phyloP scores from a whole-genome alignment of 2,797 vertebrate species.

The Oophaga sylvatica region DNA sequence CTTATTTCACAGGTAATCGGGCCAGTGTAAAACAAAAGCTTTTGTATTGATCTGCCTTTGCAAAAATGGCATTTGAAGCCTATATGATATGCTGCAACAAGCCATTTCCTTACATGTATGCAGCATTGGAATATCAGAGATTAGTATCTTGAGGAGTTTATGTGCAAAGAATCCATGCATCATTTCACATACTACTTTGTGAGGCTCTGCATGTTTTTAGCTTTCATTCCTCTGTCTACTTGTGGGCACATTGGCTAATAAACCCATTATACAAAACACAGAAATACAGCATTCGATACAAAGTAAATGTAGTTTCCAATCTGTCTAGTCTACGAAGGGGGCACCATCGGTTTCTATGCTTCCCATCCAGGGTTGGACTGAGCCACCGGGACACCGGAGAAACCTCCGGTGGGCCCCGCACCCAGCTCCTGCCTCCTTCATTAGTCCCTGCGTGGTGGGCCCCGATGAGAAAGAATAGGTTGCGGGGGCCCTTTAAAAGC shows the following conservation, averaged over 20 bases:
- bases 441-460: too few relatives aligned
- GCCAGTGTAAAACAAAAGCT: slow-evolving; percentile 67
- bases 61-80: slow-evolving; percentile 51
- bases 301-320: too few relatives aligned
- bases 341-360: too few relatives aligned
- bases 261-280: not conserved
- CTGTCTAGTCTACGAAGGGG: too few relatives aligned
- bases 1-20: slow-evolving; percentile 77
- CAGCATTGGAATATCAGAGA: not conserved
- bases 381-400: too few relatives aligned
- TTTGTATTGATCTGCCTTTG: slow-evolving; percentile 64
- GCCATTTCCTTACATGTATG: not conserved
- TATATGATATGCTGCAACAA: slow-evolving; percentile 29
- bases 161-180: not conserved
- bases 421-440: too few relatives aligned
- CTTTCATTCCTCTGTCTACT: not conserved
- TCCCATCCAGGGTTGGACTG: too few relatives aligned
- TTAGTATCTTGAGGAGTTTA: not conserved
- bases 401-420: too few relatives aligned
- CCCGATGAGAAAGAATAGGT: too few relatives aligned
- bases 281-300: too few relatives aligned
- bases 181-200: not conserved
- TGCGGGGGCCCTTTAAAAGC: too few relatives aligned
- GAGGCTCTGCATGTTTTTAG: not conserved
- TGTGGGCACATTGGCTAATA: not conserved